Base-by-base conservation (phyloP, 1,140 invertebrate species). In the Ericerus pela region DNA sequence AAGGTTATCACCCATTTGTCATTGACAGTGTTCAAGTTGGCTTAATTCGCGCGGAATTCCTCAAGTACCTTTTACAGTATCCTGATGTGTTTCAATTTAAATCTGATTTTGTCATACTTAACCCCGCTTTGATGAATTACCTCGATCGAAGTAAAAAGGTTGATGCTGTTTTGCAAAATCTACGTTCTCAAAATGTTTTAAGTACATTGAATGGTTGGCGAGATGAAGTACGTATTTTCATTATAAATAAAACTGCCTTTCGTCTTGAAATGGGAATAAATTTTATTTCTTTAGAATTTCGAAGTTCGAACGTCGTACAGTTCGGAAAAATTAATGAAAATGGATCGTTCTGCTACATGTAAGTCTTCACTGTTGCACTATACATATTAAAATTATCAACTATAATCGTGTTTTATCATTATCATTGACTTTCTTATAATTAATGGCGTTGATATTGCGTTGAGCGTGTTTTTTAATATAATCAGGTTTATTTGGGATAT, bases 281-380 rank as follows among this genome's bases (percentile, higher is more conserved):
- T 57, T 56, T 53, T 28, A 57, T 53, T 53, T 58, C 74, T 75
- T 62, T 64, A 86, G 79, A 88, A 81, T 70, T 89, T 88, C 69
- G 85, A 88, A 70, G 86, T 95, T 14, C 79, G 82, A 62, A 76
- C 79, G 62, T 75, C 72, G 63, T 84, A 79, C 64, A 75, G 75
- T 59, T 79, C 79, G 61, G 75, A 75, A 62, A 79, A 81, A 54
- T 72, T 90, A 11, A 73, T 94, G 62, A 85, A 90, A 72, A 89
- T 96, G 82, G 91, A 96, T 68, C 75, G 91, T 60, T 87, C 86
- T 59, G 89, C 88, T 31, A 86, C 88, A 52, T 89, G 89, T 82
- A 73, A 69, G 74, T 71, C 31, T 24, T n/a, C 31, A 16, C 18
- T 8, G 26, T 2, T 18, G 20, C 4, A 11, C 29, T 28, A n/a